Percentiles rank a stretch among this genome's conserved stretches.
These are phyloP conservation scores for Stictonetta naevosa DNA, from an alignment of 2,113 vertebrate species.

Conservation along the genomic window DNA sequence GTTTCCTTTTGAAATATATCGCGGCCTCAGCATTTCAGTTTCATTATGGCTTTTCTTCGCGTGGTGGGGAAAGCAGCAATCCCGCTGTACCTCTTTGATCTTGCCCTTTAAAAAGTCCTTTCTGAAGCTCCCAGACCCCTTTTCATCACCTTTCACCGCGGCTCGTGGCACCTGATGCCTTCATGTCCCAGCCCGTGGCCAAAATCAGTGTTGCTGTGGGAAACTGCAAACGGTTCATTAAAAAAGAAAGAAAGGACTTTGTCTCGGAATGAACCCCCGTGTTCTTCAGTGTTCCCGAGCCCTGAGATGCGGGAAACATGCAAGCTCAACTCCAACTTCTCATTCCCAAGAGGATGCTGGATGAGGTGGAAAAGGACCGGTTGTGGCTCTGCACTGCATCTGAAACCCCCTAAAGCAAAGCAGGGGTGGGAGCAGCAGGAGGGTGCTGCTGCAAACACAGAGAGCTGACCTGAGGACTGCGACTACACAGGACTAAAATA, in stretches of 20 bases:
- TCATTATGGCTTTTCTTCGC: not conserved
- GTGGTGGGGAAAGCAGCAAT: not conserved
- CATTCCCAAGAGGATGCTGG: not conserved
- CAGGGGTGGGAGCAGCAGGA: not conserved
- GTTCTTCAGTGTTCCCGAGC: not conserved
- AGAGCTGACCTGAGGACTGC: not conserved
- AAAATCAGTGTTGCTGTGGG: conserved; percentile 26
- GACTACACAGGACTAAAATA: rapidly evolving
- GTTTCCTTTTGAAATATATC: not conserved
- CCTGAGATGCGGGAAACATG: not conserved
- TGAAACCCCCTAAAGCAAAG: too few relatives aligned
- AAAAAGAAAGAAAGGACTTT: not conserved
- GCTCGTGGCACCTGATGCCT: not conserved
- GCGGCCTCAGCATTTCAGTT: not conserved
- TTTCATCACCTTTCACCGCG: conserved; percentile 1
- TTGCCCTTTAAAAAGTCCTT: conserved; percentile 1
- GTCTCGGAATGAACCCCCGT: not conserved
- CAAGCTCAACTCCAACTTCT: not conserved
- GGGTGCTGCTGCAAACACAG: not conserved
- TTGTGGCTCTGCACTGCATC: not conserved
- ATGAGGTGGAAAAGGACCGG: not conserved
- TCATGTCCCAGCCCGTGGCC: not conserved
- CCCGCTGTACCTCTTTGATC: conserved; percentile 18
- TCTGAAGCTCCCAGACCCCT: not conserved
- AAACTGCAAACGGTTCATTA: conserved; percentile 12